These are phyloP conservation scores for Galaxea fascicularis DNA, from an alignment of 92 coral and sea anemone genomes.

Conservation along the genomic window DNA sequence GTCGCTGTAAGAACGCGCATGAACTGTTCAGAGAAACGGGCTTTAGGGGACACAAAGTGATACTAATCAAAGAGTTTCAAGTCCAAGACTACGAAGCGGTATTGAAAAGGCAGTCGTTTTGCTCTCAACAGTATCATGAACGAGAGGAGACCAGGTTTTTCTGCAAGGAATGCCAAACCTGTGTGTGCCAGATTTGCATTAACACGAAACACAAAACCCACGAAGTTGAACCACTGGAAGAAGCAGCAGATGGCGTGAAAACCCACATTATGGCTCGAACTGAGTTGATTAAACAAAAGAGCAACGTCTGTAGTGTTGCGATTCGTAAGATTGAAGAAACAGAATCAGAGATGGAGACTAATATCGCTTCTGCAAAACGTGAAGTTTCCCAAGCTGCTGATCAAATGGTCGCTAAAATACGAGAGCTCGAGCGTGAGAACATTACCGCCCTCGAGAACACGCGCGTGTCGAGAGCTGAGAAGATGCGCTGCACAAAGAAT, in stretches of 20 bases:
- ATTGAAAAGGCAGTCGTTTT: constrained; percentile 10
- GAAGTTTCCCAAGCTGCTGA: background rate
- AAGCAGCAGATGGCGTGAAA: background rate
- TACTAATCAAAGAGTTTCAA: background rate
- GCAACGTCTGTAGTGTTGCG: background rate
- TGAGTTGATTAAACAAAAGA: background rate
- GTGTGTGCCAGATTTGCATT: background rate
- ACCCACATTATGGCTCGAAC: background rate
- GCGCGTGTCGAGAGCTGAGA: background rate
- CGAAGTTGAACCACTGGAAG: background rate
- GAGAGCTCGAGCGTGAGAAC: background rate
- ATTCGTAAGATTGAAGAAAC: background rate
- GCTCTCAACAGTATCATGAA: constrained; percentile 11
- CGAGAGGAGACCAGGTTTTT: background rate
- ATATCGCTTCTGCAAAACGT: background rate
- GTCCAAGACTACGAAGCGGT: background rate
- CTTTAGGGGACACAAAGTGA: background rate
- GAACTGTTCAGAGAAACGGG: background rate
- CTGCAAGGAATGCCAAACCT: background rate
- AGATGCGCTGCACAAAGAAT: background rate
- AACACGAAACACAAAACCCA: background rate
- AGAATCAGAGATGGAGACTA: background rate
- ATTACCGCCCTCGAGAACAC: background rate
- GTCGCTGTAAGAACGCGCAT: constrained; percentile 28
- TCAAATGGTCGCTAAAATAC: background rate